Evolutionary conservation across 2,113 vertebrate species (phyloP).

Genomic region (Plecotus auritus): DNA sequence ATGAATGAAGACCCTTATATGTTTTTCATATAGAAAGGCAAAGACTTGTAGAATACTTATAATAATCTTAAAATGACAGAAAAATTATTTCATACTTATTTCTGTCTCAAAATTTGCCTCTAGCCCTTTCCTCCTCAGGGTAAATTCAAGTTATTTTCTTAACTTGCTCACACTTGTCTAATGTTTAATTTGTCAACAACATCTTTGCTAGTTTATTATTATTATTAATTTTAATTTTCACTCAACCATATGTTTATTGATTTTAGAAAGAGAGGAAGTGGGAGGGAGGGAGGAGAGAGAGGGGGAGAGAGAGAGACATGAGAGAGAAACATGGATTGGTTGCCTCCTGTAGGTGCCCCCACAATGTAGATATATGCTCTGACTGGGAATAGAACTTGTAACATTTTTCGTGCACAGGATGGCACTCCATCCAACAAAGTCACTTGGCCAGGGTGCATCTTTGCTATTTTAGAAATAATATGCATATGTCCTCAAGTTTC

Average conservation of each 20-base stretch:
- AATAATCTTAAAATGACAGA: neutral
- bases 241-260: no score
- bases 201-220: conserved; percentile 7
- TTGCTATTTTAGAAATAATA: conserved; percentile 43
- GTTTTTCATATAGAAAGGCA: neutral
- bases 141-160: conserved; percentile 68
- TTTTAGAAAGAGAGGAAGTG: no score
- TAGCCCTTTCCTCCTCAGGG: conserved; percentile 58
- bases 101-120: conserved; percentile 59
- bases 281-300: no score
- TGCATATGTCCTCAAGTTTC: conserved; percentile 32
- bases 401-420: no score
- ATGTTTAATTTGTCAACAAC: conserved; percentile 53
- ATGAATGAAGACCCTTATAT: neutral
- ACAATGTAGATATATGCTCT: no score
- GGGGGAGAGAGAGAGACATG: no score
- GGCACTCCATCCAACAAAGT: no score
- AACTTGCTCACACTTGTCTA: conserved; percentile 48
- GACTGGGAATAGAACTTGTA: no score
- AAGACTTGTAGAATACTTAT: neutral
- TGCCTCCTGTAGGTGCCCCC: no score
- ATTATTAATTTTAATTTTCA: no score
- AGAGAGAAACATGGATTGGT: no score
- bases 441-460: no score
- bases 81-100: conserved; percentile 25